phyloP scores from a whole-genome alignment of 2,888 invertebrate genomes.

The Dioctria linearis region DNA sequence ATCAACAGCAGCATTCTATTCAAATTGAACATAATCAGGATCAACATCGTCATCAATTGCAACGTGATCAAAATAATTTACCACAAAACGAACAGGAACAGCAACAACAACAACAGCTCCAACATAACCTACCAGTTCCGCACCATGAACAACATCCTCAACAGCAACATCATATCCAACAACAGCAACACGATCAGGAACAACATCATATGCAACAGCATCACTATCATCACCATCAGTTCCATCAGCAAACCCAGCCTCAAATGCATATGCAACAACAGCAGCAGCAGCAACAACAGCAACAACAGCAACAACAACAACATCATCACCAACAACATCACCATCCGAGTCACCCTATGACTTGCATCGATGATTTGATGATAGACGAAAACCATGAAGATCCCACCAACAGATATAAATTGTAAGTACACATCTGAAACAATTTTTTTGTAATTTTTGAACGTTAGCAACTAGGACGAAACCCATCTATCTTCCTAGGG shows the following conservation, averaged over 20 bases:
- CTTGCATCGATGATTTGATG: slow-evolving; percentile 65
- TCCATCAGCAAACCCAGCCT: slow-evolving; percentile 61
- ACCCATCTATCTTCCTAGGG: no score
- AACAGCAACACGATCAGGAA: slow-evolving; percentile 61
- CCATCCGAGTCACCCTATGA: slow-evolving; percentile 59
- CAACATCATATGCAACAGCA: slow-evolving; percentile 63
- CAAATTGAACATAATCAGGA: slow-evolving; percentile 54
- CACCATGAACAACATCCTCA: slow-evolving; percentile 46
- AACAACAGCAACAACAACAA: slow-evolving; percentile 62
- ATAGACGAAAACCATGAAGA: slow-evolving; percentile 68
- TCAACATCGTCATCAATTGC: slow-evolving; percentile 56
- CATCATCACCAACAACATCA: slow-evolving; percentile 60
- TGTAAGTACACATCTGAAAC: slow-evolving; percentile 64
- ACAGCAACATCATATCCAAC: slow-evolving; percentile 49
- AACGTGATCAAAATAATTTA: slow-evolving; percentile 60
- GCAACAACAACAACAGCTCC: slow-evolving; percentile 40
- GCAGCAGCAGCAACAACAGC: slow-evolving; percentile 67
- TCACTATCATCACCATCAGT: slow-evolving; percentile 62
- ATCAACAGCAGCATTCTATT: slow-evolving; percentile 59
- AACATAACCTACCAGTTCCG: neutral
- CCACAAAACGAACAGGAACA: slow-evolving; percentile 61
- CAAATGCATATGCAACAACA: slow-evolving; percentile 60
- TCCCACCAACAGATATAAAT: slow-evolving; percentile 65
- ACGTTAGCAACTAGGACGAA: no score
- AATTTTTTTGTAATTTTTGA: no score